phyloP scores from a whole-genome alignment of 2,888 invertebrate genomes.

The Allygus modestus region DNA sequence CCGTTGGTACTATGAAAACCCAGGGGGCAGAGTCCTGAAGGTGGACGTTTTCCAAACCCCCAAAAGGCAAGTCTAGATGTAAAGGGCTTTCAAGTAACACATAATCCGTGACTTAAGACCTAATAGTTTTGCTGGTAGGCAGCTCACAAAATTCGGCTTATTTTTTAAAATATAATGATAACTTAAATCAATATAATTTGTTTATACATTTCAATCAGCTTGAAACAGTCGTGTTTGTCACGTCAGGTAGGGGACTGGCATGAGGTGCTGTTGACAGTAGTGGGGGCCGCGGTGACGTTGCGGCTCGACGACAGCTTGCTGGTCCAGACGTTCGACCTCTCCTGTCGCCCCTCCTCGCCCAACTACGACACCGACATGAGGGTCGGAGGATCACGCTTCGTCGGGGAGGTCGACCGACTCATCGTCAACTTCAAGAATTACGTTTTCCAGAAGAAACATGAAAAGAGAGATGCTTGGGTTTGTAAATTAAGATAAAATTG shows the following conservation, averaged over 20 bases:
- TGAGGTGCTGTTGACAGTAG: conserved; percentile 74
- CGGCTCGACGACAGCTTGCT: conserved; percentile 75
- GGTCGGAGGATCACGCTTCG: conserved; percentile 76
- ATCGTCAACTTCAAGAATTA: conserved; percentile 74
- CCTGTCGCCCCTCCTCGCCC: conserved; percentile 75
- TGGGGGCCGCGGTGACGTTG: conserved; percentile 74
- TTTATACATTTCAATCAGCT: too few species aligned
- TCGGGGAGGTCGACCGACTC: conserved; percentile 76
- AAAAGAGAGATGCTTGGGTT: background rate
- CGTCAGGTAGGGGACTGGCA: conserved; percentile 75
- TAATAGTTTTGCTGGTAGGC: too few species aligned
- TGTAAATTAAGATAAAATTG: background rate
- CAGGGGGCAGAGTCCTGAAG: too few species aligned
- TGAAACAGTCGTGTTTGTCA: too few species aligned
- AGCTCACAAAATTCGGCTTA: too few species aligned
- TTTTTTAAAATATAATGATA: too few species aligned
- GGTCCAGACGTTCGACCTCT: conserved; percentile 55
- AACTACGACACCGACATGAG: conserved; percentile 74
- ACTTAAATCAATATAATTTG: too few species aligned
- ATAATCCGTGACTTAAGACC: too few species aligned
- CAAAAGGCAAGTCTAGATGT: too few species aligned
- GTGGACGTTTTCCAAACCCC: too few species aligned
- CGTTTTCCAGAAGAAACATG: conserved; percentile 21
- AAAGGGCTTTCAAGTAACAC: too few species aligned
- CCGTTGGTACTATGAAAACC: too few species aligned